These are phyloP conservation scores for Pseudomyrmex concolor DNA, from an alignment of 1,140 invertebrate genomes.

Conservation along the genomic window DNA sequence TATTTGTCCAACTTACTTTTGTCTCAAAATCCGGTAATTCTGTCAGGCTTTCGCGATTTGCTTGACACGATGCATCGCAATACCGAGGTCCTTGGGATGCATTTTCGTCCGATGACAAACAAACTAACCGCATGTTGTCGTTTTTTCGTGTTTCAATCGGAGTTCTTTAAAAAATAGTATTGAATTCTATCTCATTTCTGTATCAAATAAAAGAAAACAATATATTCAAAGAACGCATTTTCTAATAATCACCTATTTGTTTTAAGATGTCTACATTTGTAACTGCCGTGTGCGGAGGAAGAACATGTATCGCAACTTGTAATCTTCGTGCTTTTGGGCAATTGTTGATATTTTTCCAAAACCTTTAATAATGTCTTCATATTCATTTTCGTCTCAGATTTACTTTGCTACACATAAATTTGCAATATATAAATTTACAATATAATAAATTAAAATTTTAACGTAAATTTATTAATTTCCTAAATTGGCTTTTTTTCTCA, in stretches of 20 bases:
- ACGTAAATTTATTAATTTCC: not conserved
- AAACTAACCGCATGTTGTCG: conserved; percentile 77
- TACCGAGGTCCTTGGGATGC: conserved; percentile 48
- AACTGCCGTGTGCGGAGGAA: not conserved
- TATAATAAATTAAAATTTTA: conserved; percentile 4
- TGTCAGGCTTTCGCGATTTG: conserved; percentile 54
- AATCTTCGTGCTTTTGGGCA: conserved; percentile 42
- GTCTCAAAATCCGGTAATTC: conserved; percentile 35
- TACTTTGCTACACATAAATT: conserved; percentile 46
- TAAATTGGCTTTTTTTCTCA: not conserved
- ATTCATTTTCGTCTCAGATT: conserved; percentile 41
- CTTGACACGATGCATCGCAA: conserved; percentile 76
- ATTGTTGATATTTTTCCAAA: conserved; percentile 67
- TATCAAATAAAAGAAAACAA: not conserved
- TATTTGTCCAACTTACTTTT: conserved; percentile 31
- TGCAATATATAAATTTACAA: not conserved
- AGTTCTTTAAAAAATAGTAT: conserved; percentile 48
- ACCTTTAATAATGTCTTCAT: conserved; percentile 67
- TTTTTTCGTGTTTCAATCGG: conserved; percentile 36
- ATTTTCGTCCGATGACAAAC: conserved; percentile 68
- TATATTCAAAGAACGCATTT: conserved; percentile 17
- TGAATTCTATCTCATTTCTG: conserved; percentile 37
- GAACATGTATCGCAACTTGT: conserved; percentile 7
- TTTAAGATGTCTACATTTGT: conserved; percentile 37
- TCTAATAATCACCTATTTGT: conserved; percentile 46